These are phyloP conservation scores for Trypoxylus dichotomus DNA, from an alignment of 1,140 invertebrate genomes.

Conservation along the genomic window DNA sequence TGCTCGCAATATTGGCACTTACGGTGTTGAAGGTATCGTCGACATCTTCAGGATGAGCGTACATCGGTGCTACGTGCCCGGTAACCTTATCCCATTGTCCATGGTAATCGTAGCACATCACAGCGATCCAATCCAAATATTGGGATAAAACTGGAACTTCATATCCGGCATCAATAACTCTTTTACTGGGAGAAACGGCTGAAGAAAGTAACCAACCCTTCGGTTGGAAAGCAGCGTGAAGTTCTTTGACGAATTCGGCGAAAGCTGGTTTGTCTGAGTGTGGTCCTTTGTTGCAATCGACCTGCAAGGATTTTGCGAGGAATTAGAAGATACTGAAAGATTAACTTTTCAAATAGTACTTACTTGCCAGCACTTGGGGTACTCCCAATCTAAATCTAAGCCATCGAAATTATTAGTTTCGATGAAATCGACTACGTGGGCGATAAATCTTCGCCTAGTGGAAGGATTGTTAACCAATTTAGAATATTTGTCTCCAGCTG, in stretches of 20 bases:
- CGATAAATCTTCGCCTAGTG: conserved; percentile 61
- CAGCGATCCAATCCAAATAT: conserved; percentile 83
- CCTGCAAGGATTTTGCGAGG: conserved; percentile 44
- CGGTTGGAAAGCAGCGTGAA: conserved; percentile 60
- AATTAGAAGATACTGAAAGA: conserved; percentile 51
- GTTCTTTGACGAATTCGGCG: conserved; percentile 57
- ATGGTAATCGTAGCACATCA: conserved; percentile 91
- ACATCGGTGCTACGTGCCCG: conserved; percentile 84
- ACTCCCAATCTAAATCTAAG: conserved; percentile 75
- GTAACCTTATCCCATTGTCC: conserved; percentile 90
- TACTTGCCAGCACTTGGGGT: conserved; percentile 73
- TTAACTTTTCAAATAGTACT: conserved; percentile 57
- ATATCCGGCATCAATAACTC: conserved; percentile 64
- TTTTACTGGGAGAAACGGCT: conserved; percentile 63
- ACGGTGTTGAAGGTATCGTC: conserved; percentile 77
- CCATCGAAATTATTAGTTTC: conserved; percentile 70
- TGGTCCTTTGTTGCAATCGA: conserved; percentile 61
- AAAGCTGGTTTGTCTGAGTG: conserved; percentile 61
- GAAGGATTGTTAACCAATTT: conserved; percentile 61
- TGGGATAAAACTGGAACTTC: conserved; percentile 70
- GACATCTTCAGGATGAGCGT: conserved; percentile 69
- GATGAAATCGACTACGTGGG: conserved; percentile 64
- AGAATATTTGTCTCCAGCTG: conserved; percentile 67
- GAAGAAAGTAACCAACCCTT: conserved; percentile 58
- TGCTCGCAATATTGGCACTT: conserved; percentile 39